Evolutionary conservation across 2,113 vertebrate genomes (phyloP).

Genomic region (Zosterops lateralis): DNA sequence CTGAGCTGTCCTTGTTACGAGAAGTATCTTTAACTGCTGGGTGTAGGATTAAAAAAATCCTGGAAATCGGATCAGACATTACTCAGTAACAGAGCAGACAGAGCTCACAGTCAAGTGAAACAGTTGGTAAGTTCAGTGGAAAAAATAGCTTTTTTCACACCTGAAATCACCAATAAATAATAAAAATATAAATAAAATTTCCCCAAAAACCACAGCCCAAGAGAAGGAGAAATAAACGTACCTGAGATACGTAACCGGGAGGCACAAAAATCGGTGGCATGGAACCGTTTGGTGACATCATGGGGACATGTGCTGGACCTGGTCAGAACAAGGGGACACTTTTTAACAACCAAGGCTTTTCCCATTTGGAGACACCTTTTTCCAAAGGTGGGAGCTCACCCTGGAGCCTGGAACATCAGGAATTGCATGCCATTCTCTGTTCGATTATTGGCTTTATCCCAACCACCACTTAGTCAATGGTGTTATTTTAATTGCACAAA

Average conservation of each 20-base stretch:
- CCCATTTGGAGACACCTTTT: neutral
- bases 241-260: conserved; percentile 83
- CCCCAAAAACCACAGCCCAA: neutral
- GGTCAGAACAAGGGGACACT: neutral
- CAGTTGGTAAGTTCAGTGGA: neutral
- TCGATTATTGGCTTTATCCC: neutral
- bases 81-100: neutral
- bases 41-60: neutral
- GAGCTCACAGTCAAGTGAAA: neutral
- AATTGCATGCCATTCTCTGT: neutral
- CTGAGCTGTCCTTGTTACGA: neutral
- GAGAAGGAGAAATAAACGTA: neutral
- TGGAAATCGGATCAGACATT: neutral
- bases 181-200: neutral
- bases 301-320: conserved; percentile 83
- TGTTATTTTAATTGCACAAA: neutral
- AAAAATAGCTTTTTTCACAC: neutral
- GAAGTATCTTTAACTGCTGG: neutral
- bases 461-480: rapidly evolving
- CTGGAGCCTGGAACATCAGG: neutral
- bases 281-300: conserved; percentile 82
- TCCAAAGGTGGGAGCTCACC: neutral
- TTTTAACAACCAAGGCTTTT: neutral
- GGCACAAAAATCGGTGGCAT: conserved; percentile 84
- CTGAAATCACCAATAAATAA: neutral